Base-by-base conservation (phyloP, 2,113 vertebrate genomes). In the Scomber japonicus region DNA sequence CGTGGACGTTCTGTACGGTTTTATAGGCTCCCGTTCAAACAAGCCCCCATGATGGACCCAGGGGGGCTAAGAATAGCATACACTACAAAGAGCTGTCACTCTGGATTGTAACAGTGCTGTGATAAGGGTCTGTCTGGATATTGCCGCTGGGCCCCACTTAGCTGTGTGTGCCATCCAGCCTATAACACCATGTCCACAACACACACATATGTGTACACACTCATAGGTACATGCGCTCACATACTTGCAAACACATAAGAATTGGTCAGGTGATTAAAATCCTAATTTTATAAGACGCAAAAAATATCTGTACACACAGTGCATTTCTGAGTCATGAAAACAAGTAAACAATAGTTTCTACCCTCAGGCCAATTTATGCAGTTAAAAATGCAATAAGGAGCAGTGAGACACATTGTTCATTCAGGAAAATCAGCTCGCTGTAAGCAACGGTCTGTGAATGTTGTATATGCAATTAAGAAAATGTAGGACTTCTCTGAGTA, bases 61-160 rank as follows among this genome's bases (percentile, higher is more conserved):
- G 55, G 19, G 55, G 8, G 50, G 51, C 88, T 88, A 91, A 91
- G 77, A 93, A 93, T 93, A 93, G 84, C 66, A 54, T 48, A 48
- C 17, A 45, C 81, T 74, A 88, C 80, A 91, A 88, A 88, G 80
- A 87, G 82, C 84, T 91, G 89, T 89, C 86, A 92, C 74, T 84
- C 65, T 69, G 77, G 71, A 90, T 90, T 77, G 84, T 67, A 80
- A 80, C 77, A 71, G 71, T 64, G 50, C 15, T 27, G 51, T 17
- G 74, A 89, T 50, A 54, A 90, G 77, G 21, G 79, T 74, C 55
- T 17, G 55, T 81, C 54, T 74, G 64, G 71, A 81, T 62, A 12
- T 46, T 35, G 70, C 88, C 48, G 40, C 80, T 14, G 67, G 88
- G 77, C 77, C 82, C 62, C 78, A 60, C 85, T 84, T 80, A 70